Evolutionary conservation across 2,888 invertebrate genomes (phyloP).

Genomic region (Tryphoninae sp.): DNA sequence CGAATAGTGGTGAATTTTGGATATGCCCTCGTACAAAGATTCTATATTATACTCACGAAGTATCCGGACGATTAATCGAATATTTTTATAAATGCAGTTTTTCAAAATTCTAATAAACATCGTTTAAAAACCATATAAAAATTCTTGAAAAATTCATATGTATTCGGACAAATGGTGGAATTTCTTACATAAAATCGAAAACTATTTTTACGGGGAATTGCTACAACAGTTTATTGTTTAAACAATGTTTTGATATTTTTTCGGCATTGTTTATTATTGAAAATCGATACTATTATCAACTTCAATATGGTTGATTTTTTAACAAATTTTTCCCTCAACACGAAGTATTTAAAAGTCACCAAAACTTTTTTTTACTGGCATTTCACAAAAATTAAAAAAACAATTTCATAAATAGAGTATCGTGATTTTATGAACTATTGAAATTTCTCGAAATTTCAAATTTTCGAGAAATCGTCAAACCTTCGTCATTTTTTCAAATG

Average conservation of each 20-base stretch:
- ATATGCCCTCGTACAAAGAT: background rate
- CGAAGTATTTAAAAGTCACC: slow-evolving; percentile 6
- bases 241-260: background rate
- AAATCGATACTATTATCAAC: slow-evolving; percentile 16
- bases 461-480: too few relatives aligned
- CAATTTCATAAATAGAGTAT: too few relatives aligned
- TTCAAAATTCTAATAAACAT: slow-evolving; percentile 1
- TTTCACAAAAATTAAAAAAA: too few relatives aligned
- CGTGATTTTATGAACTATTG: too few relatives aligned
- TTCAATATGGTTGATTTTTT: slow-evolving; percentile 27
- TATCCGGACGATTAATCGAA: background rate
- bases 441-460: too few relatives aligned
- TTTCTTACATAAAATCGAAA: too few relatives aligned
- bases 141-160: background rate
- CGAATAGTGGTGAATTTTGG: background rate
- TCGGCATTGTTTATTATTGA: slow-evolving; percentile 15
- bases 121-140: background rate
- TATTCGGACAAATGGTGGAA: background rate
- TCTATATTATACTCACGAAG: background rate
- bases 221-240: too few relatives aligned
- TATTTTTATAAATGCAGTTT: background rate
- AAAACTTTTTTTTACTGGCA: slow-evolving; percentile 3
- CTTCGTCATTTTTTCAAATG: too few relatives aligned
- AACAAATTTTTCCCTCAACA: slow-evolving; percentile 1
- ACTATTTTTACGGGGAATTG: too few relatives aligned